Conservation (phyloP, 1,140 invertebrate species). For the Nylanderia fulva region DNA sequence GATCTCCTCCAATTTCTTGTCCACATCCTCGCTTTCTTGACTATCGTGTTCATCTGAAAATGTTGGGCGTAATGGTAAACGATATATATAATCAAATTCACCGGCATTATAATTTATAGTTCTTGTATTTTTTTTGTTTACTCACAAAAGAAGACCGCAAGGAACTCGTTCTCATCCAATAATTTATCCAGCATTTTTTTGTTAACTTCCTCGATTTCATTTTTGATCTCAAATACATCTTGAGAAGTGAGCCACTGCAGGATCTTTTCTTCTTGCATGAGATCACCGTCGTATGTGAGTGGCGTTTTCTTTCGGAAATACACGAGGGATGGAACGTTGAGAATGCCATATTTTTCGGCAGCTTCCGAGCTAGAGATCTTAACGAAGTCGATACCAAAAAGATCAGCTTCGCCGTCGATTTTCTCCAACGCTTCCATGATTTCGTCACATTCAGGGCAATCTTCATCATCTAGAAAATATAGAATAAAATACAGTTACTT, state of each 20-base stretch:
- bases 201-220: constrained; percentile 98
- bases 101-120: background rate
- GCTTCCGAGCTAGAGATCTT: constrained; percentile 95
- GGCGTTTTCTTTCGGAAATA: constrained; percentile 96
- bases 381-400: constrained; percentile 97
- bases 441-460: constrained; percentile 95
- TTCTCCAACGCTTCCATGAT: constrained; percentile 95
- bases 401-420: constrained; percentile 97
- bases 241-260: constrained; percentile 96
- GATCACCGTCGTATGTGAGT: constrained; percentile 96
- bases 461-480: constrained; percentile 92
- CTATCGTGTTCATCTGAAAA: constrained; percentile 92
- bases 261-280: constrained; percentile 94
- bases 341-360: constrained; percentile 92
- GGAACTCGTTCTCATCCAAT: constrained; percentile 96
- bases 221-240: constrained; percentile 98
- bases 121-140: constrained; percentile 66
- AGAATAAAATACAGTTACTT: background rate
- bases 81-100: background rate
- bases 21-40: constrained; percentile 91
- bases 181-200: constrained; percentile 97
- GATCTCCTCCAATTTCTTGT: constrained; percentile 95
- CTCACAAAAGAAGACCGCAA: constrained; percentile 98
- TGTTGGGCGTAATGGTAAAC: background rate
- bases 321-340: constrained; percentile 94